Evolutionary conservation across 2,888 invertebrate genomes (phyloP), one percentile per base, ranked within the genome.

Genomic region (Molorchus minor): DNA sequence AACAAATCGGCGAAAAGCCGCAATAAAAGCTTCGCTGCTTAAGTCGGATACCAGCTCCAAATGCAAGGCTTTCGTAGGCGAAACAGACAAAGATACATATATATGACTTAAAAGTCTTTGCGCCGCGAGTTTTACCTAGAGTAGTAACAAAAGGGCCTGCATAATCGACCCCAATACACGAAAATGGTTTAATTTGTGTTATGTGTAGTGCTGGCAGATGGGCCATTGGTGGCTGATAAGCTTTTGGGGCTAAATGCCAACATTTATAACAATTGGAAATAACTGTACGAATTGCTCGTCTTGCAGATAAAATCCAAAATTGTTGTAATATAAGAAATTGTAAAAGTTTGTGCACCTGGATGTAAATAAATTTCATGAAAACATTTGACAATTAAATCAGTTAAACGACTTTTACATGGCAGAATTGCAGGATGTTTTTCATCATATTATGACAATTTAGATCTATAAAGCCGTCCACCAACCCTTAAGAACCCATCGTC

Each of bases 371-470:
- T n/a, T n/a, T n/a, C n/a, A n/a, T n/a, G 12, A 19, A 51, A 40
- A 25, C 52, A n/a, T 33, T 30, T 33, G 1, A 61, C 36, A n/a
- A 61, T 29, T 25, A 53, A 35, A 13, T 19, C 10, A 0, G 61
- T 61, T 2, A 61, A 12, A 8, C 10, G 30, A 20, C 46, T 44
- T 12, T 21, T 30, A 17, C 16, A 10, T 19, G 66, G 64, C 7
- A 64, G 21, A 1, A 62, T 12, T 2, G 59, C 56, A 8, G 56
- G 64, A 46, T 49, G 38, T 43, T 47, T 62, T 19, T 45, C 13
- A 44, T 62, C 33, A 51, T 58, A 58, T 10, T 15, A n/a, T n/a
- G n/a, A 3, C 12, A 63, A 25, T 7, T 60, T 13, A 12, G 65
- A 52, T 17, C 57, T n/a, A 33, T 19, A 8, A n/a, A 62, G 25